phyloP scores from a whole-genome alignment of 2,113 vertebrate species.

The Salvelinus namaycush region DNA sequence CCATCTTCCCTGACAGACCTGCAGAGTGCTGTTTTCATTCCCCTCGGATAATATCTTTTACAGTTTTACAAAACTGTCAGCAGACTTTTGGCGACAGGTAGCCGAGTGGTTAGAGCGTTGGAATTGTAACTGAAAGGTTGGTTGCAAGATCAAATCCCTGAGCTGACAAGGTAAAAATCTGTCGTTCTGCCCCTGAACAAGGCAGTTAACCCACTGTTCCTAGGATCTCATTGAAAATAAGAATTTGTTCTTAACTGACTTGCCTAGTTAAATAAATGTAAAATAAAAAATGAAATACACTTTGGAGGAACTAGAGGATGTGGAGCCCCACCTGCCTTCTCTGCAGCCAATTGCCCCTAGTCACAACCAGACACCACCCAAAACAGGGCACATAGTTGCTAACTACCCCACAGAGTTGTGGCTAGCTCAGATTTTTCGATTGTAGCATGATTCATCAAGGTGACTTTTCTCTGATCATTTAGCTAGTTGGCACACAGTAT shows the following conservation, averaged over 20 bases:
- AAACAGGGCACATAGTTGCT: slow-evolving; percentile 56
- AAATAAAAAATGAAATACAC: no score
- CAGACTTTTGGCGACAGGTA: slow-evolving; percentile 10
- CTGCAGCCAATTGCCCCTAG: slow-evolving; percentile 61
- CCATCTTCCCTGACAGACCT: slow-evolving; percentile 69
- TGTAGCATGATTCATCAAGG: slow-evolving; percentile 20
- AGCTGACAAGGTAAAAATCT: no score
- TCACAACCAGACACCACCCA: slow-evolving; percentile 63
- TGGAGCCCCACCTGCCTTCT: slow-evolving; percentile 57
- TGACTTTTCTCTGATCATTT: slow-evolving; percentile 37
- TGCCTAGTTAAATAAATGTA: no score
- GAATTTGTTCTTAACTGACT: no score
- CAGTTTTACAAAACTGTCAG: slow-evolving; percentile 71
- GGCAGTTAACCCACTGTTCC: no score
- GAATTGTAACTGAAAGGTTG: no score
- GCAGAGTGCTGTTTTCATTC: slow-evolving; percentile 71
- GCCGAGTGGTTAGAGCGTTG: no score
- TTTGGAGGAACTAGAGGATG: neutral
- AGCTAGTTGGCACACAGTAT: slow-evolving; percentile 4
- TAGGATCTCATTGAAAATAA: no score
- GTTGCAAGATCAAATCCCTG: no score
- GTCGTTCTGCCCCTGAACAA: no score
- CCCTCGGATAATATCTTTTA: slow-evolving; percentile 73
- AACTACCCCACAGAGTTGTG: slow-evolving; percentile 51
- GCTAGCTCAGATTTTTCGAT: slow-evolving; percentile 42